Conservation (phyloP, 2,113 vertebrate genomes). For the Herpailurus yagouaroundi region DNA sequence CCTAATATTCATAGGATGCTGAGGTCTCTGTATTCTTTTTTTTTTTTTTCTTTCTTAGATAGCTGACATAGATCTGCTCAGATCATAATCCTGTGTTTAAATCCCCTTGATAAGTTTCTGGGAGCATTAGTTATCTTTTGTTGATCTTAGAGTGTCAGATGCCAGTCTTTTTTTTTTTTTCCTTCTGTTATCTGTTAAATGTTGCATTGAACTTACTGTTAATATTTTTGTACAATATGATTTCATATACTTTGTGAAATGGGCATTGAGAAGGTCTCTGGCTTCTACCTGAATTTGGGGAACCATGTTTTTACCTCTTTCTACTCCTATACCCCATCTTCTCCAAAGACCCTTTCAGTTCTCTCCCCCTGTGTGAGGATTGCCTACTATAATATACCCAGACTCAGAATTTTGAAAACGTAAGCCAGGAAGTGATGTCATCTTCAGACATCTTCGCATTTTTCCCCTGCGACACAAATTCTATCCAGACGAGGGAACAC, state of each 20-base stretch:
- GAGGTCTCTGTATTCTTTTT: background rate
- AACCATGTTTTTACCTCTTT: background rate
- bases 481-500: background rate
- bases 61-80: slow-evolving; percentile 42
- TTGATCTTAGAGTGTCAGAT: background rate
- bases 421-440: background rate
- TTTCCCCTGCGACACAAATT: background rate
- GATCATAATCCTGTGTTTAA: slow-evolving; percentile 58
- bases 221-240: too few relatives aligned
- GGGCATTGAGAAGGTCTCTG: background rate
- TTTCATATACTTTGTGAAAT: too few relatives aligned
- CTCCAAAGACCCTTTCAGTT: background rate
- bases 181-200: too few relatives aligned
- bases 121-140: slow-evolving; percentile 37
- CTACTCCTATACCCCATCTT: background rate
- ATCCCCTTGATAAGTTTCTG: slow-evolving; percentile 60
- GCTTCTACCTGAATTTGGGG: background rate
- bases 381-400: background rate
- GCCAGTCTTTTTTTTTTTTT: background rate
- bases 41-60: background rate
- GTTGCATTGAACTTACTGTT: too few relatives aligned
- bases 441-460: background rate
- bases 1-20: background rate
- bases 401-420: background rate
- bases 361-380: background rate